These are phyloP conservation scores for Sepiola atlantica DNA, from an alignment of 2,888 invertebrate species.

Conservation along the genomic window DNA sequence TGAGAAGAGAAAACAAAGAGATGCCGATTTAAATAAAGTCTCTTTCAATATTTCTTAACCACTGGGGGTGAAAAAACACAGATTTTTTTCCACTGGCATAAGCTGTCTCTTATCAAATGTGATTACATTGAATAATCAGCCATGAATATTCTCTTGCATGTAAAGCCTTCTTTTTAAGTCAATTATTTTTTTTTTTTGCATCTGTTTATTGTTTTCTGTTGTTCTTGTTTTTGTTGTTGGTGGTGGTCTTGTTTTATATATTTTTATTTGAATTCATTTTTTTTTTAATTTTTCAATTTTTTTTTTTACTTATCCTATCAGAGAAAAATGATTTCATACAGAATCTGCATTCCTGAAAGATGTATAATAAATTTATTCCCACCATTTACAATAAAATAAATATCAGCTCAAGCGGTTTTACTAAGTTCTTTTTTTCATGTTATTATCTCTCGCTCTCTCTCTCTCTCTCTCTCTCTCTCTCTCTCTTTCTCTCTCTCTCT, in stretches of 20 bases:
- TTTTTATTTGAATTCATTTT: neutral
- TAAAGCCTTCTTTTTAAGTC: neutral
- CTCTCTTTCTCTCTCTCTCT: no score
- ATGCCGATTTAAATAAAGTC: neutral
- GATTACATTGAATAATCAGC: neutral
- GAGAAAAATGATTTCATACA: neutral
- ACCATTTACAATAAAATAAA: neutral
- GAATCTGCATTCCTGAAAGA: neutral
- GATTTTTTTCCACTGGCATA: neutral
- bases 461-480: no score
- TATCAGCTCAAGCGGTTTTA: neutral
- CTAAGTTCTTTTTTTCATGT: neutral
- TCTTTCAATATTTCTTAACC: conserved; percentile 4
- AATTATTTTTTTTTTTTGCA: neutral
- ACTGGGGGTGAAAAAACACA: neutral
- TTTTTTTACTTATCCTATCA: neutral
- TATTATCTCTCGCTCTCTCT: no score
- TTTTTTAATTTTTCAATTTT: neutral
- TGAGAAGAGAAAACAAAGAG: neutral
- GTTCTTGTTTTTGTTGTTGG: no score
- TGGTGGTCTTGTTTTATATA: no score
- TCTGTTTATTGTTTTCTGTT: neutral
- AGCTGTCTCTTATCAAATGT: neutral
- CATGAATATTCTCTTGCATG: neutral
- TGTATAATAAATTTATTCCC: neutral